phyloP scores from a whole-genome alignment of 2,113 vertebrate species.

The Oncorhynchus tshawytscha region DNA sequence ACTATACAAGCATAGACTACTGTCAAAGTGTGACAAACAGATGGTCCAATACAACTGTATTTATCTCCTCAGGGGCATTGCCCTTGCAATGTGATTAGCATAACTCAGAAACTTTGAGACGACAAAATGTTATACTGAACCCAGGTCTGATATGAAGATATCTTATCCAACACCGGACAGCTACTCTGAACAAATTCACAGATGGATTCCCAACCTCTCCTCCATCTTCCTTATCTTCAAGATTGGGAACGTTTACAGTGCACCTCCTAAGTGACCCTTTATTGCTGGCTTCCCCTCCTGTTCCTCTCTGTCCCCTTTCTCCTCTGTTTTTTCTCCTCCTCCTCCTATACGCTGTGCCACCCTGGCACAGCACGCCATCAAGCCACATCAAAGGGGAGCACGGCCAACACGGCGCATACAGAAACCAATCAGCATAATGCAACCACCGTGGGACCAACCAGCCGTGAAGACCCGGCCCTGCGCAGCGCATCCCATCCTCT shows the following conservation, averaged over 20 bases:
- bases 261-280: too few relatives aligned
- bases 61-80: neutral
- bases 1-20: neutral
- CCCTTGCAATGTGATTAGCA: neutral
- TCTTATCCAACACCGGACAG: neutral
- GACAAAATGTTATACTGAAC: neutral
- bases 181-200: neutral
- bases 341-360: too few relatives aligned
- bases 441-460: conserved; percentile 20
- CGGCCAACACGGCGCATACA: neutral
- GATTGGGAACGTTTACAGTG: too few relatives aligned
- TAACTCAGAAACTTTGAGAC: neutral
- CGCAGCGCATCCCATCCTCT: conserved; percentile 3
- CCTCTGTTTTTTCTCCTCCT: too few relatives aligned
- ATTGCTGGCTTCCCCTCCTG: too few relatives aligned
- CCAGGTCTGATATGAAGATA: neutral
- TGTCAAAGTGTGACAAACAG: neutral
- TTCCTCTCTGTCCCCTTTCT: too few relatives aligned
- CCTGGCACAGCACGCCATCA: neutral
- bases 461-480: conserved; percentile 15
- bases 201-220: neutral
- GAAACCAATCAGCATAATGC: conserved; percentile 39
- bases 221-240: neutral
- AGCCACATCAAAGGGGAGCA: conserved; percentile 17
- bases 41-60: neutral